A percentile compares a stretch with the other conserved stretches of the same genome.
These are phyloP conservation scores for Dascyllus trimaculatus DNA, from an alignment of 2,113 vertebrate genomes.

Conservation along the genomic window DNA sequence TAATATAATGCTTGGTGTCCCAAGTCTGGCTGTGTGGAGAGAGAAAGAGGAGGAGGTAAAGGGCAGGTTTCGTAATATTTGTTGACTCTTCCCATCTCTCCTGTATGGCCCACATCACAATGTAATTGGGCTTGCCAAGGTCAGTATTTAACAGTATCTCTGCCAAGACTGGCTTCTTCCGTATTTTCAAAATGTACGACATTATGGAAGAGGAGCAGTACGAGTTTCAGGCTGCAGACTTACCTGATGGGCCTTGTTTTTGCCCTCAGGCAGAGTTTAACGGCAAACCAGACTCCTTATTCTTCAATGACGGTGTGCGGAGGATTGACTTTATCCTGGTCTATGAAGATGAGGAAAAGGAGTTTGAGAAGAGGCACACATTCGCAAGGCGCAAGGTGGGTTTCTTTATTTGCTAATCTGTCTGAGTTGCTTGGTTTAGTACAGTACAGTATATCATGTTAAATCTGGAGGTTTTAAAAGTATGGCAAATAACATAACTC, in stretches of 20 bases:
- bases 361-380: conserved; percentile 84
- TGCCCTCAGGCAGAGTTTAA: conserved; percentile 89
- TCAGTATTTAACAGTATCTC: not conserved
- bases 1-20: not conserved
- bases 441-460: not conserved
- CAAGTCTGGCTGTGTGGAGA: conserved; percentile 3
- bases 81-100: conserved; percentile 59
- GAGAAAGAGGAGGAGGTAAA: conserved; percentile 14
- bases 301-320: conserved; percentile 91
- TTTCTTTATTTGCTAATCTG: not conserved
- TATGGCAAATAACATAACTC: not conserved
- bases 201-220: conserved; percentile 73
- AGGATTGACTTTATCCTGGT: conserved; percentile 94
- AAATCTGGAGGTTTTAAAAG: not conserved
- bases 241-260: conserved; percentile 36
- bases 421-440: not conserved
- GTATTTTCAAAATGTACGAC: conserved; percentile 61
- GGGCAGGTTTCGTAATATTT: conserved; percentile 50
- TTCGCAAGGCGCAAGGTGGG: conserved; percentile 86
- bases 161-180: not conserved
- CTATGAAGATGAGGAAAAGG: conserved; percentile 93
- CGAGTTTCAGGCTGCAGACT: conserved; percentile 27
- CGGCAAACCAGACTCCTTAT: conserved; percentile 88
- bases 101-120: not conserved
- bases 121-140: conserved; percentile 17